These are phyloP conservation scores for Theropithecus gelada DNA, from an alignment of 2,113 vertebrate species.

Conservation along the genomic window DNA sequence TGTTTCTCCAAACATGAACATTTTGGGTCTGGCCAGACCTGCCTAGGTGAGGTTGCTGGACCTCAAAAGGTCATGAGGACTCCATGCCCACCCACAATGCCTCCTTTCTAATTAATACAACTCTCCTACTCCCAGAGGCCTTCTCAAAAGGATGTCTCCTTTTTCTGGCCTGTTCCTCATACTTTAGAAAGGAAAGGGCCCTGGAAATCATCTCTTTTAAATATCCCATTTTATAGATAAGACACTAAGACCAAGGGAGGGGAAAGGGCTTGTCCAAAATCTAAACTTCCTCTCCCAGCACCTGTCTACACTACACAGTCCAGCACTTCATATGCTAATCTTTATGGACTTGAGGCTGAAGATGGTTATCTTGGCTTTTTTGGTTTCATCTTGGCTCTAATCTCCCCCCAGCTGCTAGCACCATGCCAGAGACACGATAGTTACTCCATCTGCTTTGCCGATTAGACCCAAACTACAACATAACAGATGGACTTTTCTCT, in stretches of 20 bases:
- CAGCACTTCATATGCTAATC: background rate
- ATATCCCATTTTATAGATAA: background rate
- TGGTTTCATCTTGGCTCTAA: background rate
- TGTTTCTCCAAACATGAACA: background rate
- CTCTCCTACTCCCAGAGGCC: background rate
- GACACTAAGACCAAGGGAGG: background rate
- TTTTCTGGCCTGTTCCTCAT: background rate
- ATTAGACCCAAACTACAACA: background rate
- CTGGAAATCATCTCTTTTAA: background rate
- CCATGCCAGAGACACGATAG: background rate
- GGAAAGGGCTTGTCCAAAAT: background rate
- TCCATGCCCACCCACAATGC: background rate
- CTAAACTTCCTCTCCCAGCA: background rate
- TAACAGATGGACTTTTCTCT: slow-evolving; percentile 11
- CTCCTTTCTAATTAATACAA: background rate
- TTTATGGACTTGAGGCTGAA: background rate
- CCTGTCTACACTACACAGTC: background rate
- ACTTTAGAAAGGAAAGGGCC: background rate
- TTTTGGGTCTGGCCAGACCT: background rate
- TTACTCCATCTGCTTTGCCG: background rate
- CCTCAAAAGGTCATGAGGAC: background rate
- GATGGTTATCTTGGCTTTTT: background rate
- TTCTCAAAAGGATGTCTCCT: background rate
- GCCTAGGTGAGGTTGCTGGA: background rate
- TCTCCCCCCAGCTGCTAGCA: background rate